These are phyloP conservation scores for Synanthedon formicaeformis DNA, from an alignment of 2,888 invertebrate species.

Conservation along the genomic window DNA sequence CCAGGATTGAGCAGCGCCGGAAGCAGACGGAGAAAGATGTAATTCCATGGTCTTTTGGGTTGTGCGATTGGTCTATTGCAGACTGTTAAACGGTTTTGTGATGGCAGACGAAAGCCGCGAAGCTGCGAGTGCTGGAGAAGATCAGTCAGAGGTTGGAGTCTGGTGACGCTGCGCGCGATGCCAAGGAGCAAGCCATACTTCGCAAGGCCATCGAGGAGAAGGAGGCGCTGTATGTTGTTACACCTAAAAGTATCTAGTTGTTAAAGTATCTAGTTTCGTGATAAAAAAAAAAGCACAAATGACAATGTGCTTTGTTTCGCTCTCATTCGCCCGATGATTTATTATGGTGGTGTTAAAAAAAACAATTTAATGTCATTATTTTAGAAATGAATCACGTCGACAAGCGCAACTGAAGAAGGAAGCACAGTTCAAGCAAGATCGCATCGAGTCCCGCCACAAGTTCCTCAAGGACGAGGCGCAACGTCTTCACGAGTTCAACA, in stretches of 20 bases:
- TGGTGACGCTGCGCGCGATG: constrained; percentile 45
- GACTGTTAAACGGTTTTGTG: constrained; percentile 35
- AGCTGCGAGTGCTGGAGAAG: constrained; percentile 44
- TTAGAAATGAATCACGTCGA: constrained; percentile 40
- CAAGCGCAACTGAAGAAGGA: constrained; percentile 28
- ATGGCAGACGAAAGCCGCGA: constrained; percentile 42
- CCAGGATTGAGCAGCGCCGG: constrained; percentile 23
- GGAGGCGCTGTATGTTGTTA: constrained; percentile 29
- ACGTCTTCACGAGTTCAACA: constrained; percentile 34
- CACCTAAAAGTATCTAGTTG: too few species aligned
- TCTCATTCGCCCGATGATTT: too few species aligned
- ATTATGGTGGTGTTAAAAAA: too few species aligned
- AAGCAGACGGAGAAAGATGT: constrained; percentile 40
- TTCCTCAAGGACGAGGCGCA: constrained; percentile 36
- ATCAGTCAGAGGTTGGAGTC: constrained; percentile 54
- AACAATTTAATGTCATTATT: too few species aligned
- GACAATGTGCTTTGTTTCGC: too few species aligned
- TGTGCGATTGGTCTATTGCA: constrained; percentile 2
- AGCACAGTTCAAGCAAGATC: constrained; percentile 27
- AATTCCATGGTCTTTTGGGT: too few species aligned
- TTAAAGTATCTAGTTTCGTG: too few species aligned
- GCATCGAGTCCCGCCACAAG: constrained; percentile 26
- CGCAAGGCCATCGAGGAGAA: constrained; percentile 61
- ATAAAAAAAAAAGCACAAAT: too few species aligned
- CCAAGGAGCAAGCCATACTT: constrained; percentile 53